Evolutionary conservation across 2,888 invertebrate genomes (phyloP).

Genomic region (Xanthia icteritia): DNA sequence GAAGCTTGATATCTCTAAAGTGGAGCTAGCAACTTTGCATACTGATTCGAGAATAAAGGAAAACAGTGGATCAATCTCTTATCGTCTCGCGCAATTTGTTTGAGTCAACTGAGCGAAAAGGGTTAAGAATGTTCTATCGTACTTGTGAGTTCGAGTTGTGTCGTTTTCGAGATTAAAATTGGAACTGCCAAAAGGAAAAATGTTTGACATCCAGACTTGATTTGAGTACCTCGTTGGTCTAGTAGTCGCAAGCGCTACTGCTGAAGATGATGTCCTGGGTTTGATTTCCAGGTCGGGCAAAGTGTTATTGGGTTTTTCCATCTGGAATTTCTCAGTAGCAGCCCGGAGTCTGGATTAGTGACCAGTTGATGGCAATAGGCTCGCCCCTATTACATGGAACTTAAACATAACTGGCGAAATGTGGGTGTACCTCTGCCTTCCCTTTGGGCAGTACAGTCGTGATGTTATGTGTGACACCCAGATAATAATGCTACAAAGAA

Average conservation of each 20-base stretch:
- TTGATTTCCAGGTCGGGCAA: too few relatives aligned
- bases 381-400: not conserved
- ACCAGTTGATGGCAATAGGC: not conserved
- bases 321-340: too few relatives aligned
- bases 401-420: not conserved
- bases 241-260: not conserved
- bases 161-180: constrained; percentile 13
- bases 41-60: constrained; percentile 59
- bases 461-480: not conserved
- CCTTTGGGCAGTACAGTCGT: too few relatives aligned
- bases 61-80: constrained; percentile 56
- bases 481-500: not conserved
- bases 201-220: not conserved
- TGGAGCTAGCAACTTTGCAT: constrained; percentile 57
- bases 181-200: not conserved
- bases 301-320: too few relatives aligned
- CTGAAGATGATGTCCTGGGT: too few relatives aligned
- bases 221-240: not conserved
- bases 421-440: too few relatives aligned
- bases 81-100: constrained; percentile 60
- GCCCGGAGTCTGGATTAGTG: too few relatives aligned
- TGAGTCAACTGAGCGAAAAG: constrained; percentile 51
- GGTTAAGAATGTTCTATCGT: constrained; percentile 14
- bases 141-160: constrained; percentile 8
- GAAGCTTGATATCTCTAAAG: constrained; percentile 43